A percentile compares a stretch with the other conserved stretches of the same genome.
Evolutionary conservation across 2,888 invertebrate species (phyloP).

Genomic region (Dryobotodes eremita): DNA sequence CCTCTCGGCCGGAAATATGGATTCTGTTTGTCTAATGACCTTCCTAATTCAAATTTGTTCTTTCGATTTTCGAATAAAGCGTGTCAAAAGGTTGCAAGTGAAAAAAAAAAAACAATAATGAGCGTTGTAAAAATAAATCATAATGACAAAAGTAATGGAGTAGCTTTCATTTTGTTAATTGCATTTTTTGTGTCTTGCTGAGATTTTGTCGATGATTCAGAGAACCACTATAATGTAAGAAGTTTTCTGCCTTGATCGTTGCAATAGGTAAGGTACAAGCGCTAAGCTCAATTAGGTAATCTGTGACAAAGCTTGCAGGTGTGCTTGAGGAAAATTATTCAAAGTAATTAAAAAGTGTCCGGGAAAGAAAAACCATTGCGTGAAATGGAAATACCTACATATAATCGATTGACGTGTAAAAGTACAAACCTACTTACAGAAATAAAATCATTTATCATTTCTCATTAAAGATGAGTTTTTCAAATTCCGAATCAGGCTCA

Average conservation of each 20-base stretch:
- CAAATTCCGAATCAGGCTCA: background rate
- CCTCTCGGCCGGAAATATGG: constrained; percentile 86
- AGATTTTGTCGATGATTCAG: constrained; percentile 36
- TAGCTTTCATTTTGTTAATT: constrained; percentile 33
- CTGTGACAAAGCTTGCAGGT: background rate
- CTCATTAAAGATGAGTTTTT: background rate
- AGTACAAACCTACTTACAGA: too few species aligned
- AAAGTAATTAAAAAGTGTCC: background rate
- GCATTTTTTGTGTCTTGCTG: constrained; percentile 23
- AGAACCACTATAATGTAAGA: constrained; percentile 28
- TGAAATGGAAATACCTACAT: background rate
- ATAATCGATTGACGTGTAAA: too few species aligned
- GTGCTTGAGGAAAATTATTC: background rate
- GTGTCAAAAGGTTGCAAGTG: constrained; percentile 37
- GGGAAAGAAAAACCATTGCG: background rate
- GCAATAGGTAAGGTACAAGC: background rate
- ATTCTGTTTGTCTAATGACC: constrained; percentile 85
- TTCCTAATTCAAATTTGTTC: constrained; percentile 74
- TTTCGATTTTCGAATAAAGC: constrained; percentile 57
- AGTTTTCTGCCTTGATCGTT: background rate
- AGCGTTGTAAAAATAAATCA: constrained; percentile 23
- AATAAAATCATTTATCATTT: too few species aligned
- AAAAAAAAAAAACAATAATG: constrained; percentile 36
- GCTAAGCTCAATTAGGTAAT: background rate
- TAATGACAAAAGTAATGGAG: constrained; percentile 33